Conservation (phyloP, 2,888 invertebrate genomes). For the Penaeus monodon region DNA sequence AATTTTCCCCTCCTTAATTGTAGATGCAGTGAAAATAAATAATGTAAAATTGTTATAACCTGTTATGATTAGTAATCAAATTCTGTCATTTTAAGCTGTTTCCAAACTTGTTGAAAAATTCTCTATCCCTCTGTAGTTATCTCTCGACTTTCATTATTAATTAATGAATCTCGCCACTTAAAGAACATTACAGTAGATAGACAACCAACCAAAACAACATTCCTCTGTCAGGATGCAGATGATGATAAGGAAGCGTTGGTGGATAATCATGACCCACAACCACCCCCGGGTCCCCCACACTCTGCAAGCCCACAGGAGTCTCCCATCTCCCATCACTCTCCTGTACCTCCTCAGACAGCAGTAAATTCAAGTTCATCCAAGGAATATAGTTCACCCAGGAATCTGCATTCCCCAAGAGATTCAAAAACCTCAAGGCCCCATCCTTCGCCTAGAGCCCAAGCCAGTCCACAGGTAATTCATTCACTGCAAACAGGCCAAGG, state of each 20-base stretch:
- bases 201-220: slow-evolving; percentile 66
- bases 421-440: slow-evolving; percentile 27
- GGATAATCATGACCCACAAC: slow-evolving; percentile 48
- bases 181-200: slow-evolving; percentile 49
- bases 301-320: slow-evolving; percentile 49
- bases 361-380: slow-evolving; percentile 12
- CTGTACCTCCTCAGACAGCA: neutral
- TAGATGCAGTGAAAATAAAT: slow-evolving; percentile 53
- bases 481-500: slow-evolving; percentile 23
- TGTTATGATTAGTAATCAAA: slow-evolving; percentile 32
- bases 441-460: slow-evolving; percentile 34
- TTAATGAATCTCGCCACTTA: slow-evolving; percentile 48
- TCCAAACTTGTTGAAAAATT: slow-evolving; percentile 46
- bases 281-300: slow-evolving; percentile 47
- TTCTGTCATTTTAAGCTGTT: slow-evolving; percentile 30
- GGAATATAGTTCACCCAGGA: slow-evolving; percentile 5
- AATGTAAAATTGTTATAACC: slow-evolving; percentile 34
- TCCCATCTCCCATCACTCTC: slow-evolving; percentile 48
- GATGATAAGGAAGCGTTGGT: slow-evolving; percentile 61
- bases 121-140: slow-evolving; percentile 46
- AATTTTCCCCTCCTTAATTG: slow-evolving; percentile 52
- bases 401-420: slow-evolving; percentile 22
- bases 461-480: slow-evolving; percentile 14
- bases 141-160: slow-evolving; percentile 45
- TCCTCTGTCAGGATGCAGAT: slow-evolving; percentile 65